A percentile compares a stretch with the other conserved stretches of the same genome.
These are phyloP conservation scores for Drosophila kanekoi DNA, from an alignment of 2,888 invertebrate species.

Conservation along the genomic window DNA sequence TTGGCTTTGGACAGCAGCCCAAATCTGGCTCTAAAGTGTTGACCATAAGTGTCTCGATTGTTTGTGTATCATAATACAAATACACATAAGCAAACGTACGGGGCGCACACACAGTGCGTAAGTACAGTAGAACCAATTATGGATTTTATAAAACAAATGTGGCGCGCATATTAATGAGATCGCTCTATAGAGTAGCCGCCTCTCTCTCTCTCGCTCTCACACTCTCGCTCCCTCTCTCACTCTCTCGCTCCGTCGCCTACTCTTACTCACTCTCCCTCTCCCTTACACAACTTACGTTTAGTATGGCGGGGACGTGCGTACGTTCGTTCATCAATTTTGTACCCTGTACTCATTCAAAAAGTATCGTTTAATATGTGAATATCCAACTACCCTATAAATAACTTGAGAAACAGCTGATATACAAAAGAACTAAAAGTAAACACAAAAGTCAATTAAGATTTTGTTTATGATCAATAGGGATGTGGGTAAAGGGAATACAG, in stretches of 20 bases:
- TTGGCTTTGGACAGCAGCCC: constrained; percentile 61
- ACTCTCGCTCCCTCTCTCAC: not conserved
- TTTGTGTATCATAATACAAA: constrained; percentile 79
- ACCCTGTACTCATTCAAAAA: constrained; percentile 5
- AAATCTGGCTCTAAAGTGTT: constrained; percentile 82
- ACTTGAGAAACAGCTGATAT: too few relatives aligned
- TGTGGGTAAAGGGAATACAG: not conserved
- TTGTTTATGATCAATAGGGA: not conserved
- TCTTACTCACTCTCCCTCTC: not conserved
- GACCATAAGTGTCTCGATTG: constrained; percentile 81
- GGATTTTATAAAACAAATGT: constrained; percentile 84
- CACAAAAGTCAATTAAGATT: not conserved
- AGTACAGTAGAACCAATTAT: constrained; percentile 84
- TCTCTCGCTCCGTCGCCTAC: constrained; percentile 1
- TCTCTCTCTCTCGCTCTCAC: not conserved
- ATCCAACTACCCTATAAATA: too few relatives aligned
- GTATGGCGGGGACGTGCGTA: constrained; percentile 48
- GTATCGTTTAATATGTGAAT: too few relatives aligned
- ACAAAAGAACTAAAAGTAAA: not conserved
- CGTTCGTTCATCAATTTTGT: constrained; percentile 54
- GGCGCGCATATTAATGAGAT: constrained; percentile 77
- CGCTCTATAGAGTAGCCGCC: constrained; percentile 33
- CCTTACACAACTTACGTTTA: constrained; percentile 7
- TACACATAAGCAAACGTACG: constrained; percentile 33
- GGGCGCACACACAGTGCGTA: constrained; percentile 76